Percentiles rank a stretch among this genome's conserved stretches.
Conservation (phyloP, 2,113 vertebrate genomes). For the Phalacrocorax pelagicus region DNA sequence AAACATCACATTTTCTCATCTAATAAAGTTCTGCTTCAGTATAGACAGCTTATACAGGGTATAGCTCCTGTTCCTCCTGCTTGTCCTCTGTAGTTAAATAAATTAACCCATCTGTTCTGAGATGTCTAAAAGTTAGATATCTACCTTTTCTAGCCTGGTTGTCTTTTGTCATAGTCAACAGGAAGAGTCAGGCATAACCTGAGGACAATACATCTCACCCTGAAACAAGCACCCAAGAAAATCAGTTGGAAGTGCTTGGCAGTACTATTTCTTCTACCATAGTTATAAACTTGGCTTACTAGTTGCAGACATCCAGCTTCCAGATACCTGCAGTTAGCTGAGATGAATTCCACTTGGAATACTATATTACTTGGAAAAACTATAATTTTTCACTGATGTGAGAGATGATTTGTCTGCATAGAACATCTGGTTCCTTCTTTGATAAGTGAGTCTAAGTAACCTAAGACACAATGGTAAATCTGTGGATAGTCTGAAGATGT, state of each 20-base stretch:
- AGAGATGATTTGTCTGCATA: not conserved
- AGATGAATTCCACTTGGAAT: not conserved
- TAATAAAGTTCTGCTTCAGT: not conserved
- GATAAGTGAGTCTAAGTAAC: not conserved
- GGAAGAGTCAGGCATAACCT: not conserved
- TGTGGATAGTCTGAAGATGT: not conserved
- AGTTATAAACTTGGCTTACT: not conserved
- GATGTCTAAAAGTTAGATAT: not conserved
- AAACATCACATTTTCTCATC: not conserved
- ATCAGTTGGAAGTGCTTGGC: not conserved
- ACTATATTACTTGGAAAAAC: not conserved
- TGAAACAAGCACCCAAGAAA: not conserved
- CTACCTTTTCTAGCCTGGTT: not conserved
- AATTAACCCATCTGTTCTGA: not conserved
- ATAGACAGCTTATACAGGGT: not conserved
- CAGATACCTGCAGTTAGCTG: not conserved
- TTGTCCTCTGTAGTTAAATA: not conserved
- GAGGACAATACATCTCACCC: not conserved
- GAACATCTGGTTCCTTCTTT: not conserved
- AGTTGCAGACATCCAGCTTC: not conserved
- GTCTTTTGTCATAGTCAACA: not conserved
- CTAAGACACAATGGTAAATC: not conserved
- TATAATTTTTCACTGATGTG: not conserved
- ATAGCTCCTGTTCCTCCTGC: not conserved
- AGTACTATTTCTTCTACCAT: not conserved